Percentiles rank a stretch among this genome's conserved stretches.
Evolutionary conservation across 1,140 invertebrate species (phyloP).

Genomic region (Listronotus bonariensis): DNA sequence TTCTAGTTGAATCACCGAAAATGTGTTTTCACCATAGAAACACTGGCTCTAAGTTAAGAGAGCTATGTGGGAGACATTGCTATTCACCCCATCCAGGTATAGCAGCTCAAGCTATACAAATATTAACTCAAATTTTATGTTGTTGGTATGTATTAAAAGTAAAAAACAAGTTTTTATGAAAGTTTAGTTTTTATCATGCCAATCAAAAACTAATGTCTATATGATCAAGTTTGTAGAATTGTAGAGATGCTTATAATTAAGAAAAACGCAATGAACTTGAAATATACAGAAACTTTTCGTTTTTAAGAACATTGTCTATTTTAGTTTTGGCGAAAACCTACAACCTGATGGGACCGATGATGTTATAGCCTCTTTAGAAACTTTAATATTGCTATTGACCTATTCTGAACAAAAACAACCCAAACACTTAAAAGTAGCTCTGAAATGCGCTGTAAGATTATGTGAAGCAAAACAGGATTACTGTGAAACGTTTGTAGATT

Average conservation of each 20-base stretch:
- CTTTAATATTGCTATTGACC: slow-evolving; percentile 68
- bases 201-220: no score
- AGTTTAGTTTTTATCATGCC: no score
- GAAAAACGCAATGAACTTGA: no score
- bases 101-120: slow-evolving; percentile 70
- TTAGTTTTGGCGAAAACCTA: slow-evolving; percentile 68
- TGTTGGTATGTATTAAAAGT: slow-evolving; percentile 61
- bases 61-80: slow-evolving; percentile 62
- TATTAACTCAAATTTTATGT: slow-evolving; percentile 69
- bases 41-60: slow-evolving; percentile 60
- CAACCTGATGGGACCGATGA: slow-evolving; percentile 66
- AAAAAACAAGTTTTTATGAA: no score
- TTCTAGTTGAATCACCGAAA: slow-evolving; percentile 62
- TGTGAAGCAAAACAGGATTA: slow-evolving; percentile 65
- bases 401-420: slow-evolving; percentile 58
- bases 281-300: no score
- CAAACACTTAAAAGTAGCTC: slow-evolving; percentile 64
- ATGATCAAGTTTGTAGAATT: no score
- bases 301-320: no score
- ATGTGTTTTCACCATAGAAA: slow-evolving; percentile 60
- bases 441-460: slow-evolving; percentile 73
- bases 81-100: slow-evolving; percentile 67
- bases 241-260: no score
- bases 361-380: slow-evolving; percentile 69
- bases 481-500: slow-evolving; percentile 67